Conservation (phyloP, 2,888 invertebrate genomes). For the Cryptosula pallasiana region DNA sequence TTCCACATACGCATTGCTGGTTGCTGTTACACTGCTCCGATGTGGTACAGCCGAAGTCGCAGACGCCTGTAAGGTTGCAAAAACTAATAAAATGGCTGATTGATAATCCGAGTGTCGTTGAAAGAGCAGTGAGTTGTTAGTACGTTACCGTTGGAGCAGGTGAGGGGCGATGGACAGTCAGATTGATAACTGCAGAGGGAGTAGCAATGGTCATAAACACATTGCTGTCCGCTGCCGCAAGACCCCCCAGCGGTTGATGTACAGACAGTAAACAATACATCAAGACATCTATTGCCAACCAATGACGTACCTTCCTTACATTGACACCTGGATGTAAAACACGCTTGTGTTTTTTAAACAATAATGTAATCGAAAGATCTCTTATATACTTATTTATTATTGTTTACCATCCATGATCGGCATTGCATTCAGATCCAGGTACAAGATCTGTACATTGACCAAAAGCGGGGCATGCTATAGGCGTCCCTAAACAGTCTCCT, state of each 20-base stretch:
- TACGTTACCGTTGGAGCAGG: background rate
- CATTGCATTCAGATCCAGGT: background rate
- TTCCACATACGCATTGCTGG: background rate
- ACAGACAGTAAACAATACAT: background rate
- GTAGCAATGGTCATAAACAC: background rate
- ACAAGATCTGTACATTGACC: background rate
- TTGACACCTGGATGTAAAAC: conserved; percentile 2
- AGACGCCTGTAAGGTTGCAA: too few relatives aligned
- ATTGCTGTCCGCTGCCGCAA: background rate
- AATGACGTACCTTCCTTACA: background rate
- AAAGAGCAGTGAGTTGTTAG: too few relatives aligned
- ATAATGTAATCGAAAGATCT: too few relatives aligned
- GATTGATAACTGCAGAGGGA: background rate
- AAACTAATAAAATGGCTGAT: too few relatives aligned
- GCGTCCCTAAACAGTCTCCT: background rate
- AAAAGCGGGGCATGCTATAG: background rate
- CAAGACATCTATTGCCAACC: background rate
- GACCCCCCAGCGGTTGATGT: background rate
- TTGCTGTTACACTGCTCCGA: background rate
- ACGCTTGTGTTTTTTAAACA: too few relatives aligned
- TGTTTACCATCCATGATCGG: background rate
- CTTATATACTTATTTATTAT: too few relatives aligned
- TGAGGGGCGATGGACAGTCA: background rate
- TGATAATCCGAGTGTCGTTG: too few relatives aligned
- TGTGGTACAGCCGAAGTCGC: background rate